Conservation (phyloP, 1,140 invertebrate species). For the Hylaeus anthracinus region DNA sequence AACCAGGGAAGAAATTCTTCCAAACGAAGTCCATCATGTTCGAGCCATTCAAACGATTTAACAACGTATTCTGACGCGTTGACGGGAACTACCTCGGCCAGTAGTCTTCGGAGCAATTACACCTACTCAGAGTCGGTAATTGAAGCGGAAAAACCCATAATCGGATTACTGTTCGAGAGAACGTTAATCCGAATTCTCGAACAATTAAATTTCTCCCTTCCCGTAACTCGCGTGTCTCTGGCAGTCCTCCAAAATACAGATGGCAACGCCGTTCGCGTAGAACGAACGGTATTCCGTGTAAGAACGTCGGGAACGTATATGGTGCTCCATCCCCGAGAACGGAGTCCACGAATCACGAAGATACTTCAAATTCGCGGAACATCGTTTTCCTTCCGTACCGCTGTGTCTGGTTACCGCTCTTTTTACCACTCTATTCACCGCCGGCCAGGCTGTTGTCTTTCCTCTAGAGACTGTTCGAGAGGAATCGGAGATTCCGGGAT, state of each 20-base stretch:
- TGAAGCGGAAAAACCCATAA: conserved; percentile 29
- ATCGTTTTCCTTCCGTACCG: neutral
- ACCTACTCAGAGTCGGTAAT: neutral
- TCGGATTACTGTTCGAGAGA: conserved; percentile 36
- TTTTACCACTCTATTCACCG: conserved; percentile 17
- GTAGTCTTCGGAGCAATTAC: conserved; percentile 9
- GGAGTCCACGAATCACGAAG: neutral
- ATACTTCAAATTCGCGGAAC: conserved; percentile 34
- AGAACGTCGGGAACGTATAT: conserved; percentile 12
- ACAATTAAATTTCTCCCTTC: conserved; percentile 42
- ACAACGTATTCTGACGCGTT: neutral
- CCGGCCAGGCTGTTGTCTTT: conserved; percentile 36
- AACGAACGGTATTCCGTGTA: conserved; percentile 2
- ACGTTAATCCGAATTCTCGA: conserved; percentile 28
- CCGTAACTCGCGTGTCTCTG: conserved; percentile 20
- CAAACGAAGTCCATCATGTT: too few relatives aligned
- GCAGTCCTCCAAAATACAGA: conserved; percentile 28
- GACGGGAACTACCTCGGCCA: neutral
- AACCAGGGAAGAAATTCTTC: too few relatives aligned
- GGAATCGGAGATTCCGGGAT: conserved; percentile 45
- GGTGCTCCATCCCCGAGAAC: conserved; percentile 5
- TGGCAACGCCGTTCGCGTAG: neutral
- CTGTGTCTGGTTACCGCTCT: neutral
- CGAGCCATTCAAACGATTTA: neutral
- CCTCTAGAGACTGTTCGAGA: conserved; percentile 30